These are phyloP conservation scores for Pseudobourletiella spinata DNA, from an alignment of 1,140 invertebrate species.

Conservation along the genomic window DNA sequence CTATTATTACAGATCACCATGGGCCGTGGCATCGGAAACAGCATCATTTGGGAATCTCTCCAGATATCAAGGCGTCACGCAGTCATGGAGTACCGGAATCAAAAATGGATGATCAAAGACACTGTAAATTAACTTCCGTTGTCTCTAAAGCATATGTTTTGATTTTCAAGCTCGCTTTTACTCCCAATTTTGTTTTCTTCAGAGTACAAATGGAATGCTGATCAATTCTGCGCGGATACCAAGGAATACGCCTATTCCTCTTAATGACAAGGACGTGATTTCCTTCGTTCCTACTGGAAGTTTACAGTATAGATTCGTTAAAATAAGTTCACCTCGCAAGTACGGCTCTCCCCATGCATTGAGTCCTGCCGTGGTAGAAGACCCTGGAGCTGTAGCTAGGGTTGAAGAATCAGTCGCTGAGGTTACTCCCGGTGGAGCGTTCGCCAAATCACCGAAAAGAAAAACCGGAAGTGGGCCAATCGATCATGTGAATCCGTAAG, in stretches of 20 bases:
- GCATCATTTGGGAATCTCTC: conserved; percentile 15
- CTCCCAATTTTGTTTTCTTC: background rate
- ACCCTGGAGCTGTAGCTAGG: too few species aligned
- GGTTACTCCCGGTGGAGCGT: too few species aligned
- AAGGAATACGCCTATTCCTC: background rate
- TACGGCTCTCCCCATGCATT: too few species aligned
- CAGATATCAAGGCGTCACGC: conserved; percentile 28
- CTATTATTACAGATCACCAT: conserved; percentile 14
- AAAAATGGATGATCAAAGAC: conserved; percentile 25
- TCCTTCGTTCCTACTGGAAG: conserved; percentile 27
- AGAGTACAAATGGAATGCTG: conserved; percentile 32
- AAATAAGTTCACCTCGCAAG: too few species aligned
- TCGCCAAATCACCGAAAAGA: conserved; percentile 1
- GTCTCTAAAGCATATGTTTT: background rate
- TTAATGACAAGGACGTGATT: conserved; percentile 17
- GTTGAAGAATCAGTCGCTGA: too few species aligned
- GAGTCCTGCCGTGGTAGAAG: too few species aligned
- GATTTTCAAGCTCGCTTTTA: background rate
- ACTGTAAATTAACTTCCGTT: conserved; percentile 17
- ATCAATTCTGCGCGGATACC: conserved; percentile 14
- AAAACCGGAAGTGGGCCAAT: too few species aligned
- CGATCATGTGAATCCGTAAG: too few species aligned
- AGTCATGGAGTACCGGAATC: conserved; percentile 12
- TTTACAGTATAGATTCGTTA: conserved; percentile 16
- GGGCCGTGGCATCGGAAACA: conserved; percentile 16